Percentiles rank a stretch among this genome's conserved stretches.
phyloP scores from a whole-genome alignment of 2,888 invertebrate species.

The Norana najaformis region DNA sequence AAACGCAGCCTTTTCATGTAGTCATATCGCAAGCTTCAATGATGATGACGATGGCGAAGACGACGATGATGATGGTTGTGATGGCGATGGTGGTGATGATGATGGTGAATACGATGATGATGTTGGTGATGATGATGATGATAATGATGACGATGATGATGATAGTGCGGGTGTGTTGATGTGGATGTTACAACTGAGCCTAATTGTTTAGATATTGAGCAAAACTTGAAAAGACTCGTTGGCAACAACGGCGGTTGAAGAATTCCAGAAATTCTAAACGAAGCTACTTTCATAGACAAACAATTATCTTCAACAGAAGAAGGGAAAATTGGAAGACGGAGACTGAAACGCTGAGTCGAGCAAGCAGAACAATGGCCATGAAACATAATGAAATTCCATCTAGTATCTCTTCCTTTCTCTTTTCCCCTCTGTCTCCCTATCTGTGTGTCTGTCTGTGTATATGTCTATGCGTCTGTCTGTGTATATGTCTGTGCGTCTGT shows the following conservation, averaged over 20 bases:
- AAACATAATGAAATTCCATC: neutral
- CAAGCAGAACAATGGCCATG: neutral
- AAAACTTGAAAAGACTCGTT: neutral
- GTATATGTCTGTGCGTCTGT: neutral
- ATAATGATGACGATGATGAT: neutral
- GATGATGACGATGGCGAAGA: neutral
- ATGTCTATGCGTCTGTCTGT: neutral
- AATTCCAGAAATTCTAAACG: neutral
- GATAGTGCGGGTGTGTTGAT: neutral
- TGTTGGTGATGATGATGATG: neutral
- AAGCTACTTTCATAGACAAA: neutral
- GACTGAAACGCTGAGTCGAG: neutral
- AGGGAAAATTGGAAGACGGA: neutral
- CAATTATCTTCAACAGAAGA: neutral
- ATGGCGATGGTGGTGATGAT: neutral
- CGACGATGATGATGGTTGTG: neutral
- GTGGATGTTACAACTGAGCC: neutral
- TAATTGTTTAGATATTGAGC: neutral
- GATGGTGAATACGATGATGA: neutral
- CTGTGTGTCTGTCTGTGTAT: neutral
- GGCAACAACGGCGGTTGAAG: neutral
- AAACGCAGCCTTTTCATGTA: no score
- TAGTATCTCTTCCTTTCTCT: neutral
- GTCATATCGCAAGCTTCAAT: neutral
- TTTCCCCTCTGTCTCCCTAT: neutral